Evolutionary conservation across 2,888 invertebrate genomes (phyloP).

Genomic region (Patella caerulea): DNA sequence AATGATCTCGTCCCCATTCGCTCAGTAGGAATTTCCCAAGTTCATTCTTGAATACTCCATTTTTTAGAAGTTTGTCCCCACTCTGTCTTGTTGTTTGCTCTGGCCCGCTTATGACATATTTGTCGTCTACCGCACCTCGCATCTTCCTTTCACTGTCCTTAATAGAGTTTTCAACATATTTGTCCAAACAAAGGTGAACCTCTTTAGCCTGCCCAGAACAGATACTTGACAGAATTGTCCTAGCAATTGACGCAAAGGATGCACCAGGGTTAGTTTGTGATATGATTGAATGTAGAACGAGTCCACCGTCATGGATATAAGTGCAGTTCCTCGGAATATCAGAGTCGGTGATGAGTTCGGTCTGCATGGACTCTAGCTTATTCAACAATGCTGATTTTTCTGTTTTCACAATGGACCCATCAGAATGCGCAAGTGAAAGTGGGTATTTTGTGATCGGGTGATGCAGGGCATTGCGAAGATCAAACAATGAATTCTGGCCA

Average conservation of each 20-base stretch:
- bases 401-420: not conserved
- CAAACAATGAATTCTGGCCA: not conserved
- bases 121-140: not conserved
- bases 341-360: too few relatives aligned
- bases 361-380: not conserved
- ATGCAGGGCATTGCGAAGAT: not conserved
- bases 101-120: not conserved
- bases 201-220: not conserved
- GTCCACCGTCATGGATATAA: not conserved
- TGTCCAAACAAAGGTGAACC: not conserved
- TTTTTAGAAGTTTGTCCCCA: slow-evolving; percentile 8
- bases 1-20: slow-evolving; percentile 2
- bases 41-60: slow-evolving; percentile 22
- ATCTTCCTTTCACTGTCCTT: not conserved
- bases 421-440: not conserved
- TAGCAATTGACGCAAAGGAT: not conserved
- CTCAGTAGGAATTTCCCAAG: slow-evolving; percentile 15
- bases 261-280: not conserved
- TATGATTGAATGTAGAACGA: not conserved
- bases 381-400: not conserved
- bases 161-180: not conserved
- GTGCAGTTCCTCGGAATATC: not conserved
- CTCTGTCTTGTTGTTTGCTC: slow-evolving; percentile 16
- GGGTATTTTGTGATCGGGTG: not conserved
- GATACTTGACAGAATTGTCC: not conserved